These are phyloP conservation scores for Mycalesis mineus DNA, from an alignment of 2,888 invertebrate genomes.

Conservation along the genomic window DNA sequence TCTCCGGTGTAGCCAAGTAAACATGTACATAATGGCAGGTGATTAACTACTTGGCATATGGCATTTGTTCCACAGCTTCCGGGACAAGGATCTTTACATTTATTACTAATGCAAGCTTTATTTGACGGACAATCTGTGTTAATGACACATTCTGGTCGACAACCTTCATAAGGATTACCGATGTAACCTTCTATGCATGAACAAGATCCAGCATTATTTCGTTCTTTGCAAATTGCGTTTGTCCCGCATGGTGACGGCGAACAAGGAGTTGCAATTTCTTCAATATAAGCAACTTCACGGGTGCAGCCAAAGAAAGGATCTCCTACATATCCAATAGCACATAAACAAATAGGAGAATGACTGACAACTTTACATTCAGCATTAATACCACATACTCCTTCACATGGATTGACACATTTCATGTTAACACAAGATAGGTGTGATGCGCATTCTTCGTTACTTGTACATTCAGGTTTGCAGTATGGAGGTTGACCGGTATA, in stretches of 20 bases:
- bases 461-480: constrained; percentile 87
- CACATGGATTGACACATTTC: constrained; percentile 87
- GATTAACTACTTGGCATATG: constrained; percentile 84
- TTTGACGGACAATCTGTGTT: constrained; percentile 85
- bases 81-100: constrained; percentile 87
- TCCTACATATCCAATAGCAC: constrained; percentile 82
- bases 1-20: constrained; percentile 84
- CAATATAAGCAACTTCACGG: constrained; percentile 50
- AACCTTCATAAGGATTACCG: constrained; percentile 88
- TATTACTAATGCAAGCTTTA: constrained; percentile 83
- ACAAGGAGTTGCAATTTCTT: constrained; percentile 73
- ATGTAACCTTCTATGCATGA: constrained; percentile 83
- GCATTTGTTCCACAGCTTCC: constrained; percentile 87
- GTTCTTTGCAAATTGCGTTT: constrained; percentile 81
- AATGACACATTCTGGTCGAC: constrained; percentile 85
- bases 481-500: constrained; percentile 85
- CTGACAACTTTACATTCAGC: constrained; percentile 87
- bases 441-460: constrained; percentile 84
- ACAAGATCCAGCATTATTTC: constrained; percentile 81
- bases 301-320: constrained; percentile 85
- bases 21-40: constrained; percentile 84
- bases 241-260: constrained; percentile 81
- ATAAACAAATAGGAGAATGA: constrained; percentile 86
- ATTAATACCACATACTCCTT: constrained; percentile 83
- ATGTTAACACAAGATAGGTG: constrained; percentile 85